Conservation (phyloP, 2,888 invertebrate species). For the Geophilus truncorum region DNA sequence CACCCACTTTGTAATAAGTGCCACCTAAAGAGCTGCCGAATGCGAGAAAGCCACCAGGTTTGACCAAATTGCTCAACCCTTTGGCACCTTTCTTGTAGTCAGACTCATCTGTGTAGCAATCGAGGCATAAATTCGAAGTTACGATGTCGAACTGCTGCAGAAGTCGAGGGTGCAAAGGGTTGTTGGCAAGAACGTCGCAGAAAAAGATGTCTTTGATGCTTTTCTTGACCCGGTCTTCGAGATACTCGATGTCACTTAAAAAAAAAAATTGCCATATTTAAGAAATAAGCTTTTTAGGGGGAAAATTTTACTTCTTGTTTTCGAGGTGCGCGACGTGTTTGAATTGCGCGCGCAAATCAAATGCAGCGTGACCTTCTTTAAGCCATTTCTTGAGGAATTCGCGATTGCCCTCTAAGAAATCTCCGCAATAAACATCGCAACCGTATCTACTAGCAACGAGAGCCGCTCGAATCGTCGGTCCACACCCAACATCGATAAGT, state of each 20-base stretch:
- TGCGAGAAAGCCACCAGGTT: neutral
- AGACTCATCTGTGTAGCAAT: neutral
- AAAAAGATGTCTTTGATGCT: neutral
- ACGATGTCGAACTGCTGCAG: conserved; percentile 1
- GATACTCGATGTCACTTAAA: neutral
- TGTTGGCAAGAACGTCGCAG: neutral
- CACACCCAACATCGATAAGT: neutral
- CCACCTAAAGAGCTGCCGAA: neutral
- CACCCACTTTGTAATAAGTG: neutral
- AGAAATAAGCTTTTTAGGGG: too few species aligned
- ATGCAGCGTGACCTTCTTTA: neutral
- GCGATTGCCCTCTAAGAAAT: neutral
- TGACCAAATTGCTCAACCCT: neutral
- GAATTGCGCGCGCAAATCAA: neutral
- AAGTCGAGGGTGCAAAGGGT: neutral
- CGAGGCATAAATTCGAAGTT: neutral
- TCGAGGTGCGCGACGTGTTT: neutral
- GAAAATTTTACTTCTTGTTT: neutral
- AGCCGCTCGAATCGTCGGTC: neutral
- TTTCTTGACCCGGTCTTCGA: neutral
- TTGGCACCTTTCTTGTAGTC: neutral
- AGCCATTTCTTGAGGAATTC: neutral
- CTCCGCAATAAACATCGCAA: neutral
- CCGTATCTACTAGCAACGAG: neutral
- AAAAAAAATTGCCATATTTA: too few species aligned